Evolutionary conservation across 2,888 invertebrate genomes (phyloP).

Genomic region (Oscheius sp.): DNA sequence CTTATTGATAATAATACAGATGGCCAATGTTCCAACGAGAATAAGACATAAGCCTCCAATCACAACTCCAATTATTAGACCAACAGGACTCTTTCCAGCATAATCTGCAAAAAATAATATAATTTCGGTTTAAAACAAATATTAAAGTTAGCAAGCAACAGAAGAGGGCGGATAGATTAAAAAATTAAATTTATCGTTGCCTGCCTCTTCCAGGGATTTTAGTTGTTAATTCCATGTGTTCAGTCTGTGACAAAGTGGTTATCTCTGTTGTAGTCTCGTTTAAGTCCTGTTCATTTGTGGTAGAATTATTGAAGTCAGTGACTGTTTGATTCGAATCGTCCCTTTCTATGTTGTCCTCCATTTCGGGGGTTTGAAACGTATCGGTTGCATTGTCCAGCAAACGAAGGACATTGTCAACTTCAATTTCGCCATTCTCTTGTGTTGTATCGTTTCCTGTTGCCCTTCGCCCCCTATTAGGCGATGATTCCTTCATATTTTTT

Average conservation of each 20-base stretch:
- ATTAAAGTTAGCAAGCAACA: background rate
- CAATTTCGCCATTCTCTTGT: too few species aligned
- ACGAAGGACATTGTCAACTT: too few species aligned
- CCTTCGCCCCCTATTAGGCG: background rate
- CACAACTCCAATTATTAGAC: slow-evolving; percentile 43
- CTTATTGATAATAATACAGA: slow-evolving; percentile 29
- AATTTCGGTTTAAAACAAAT: too few species aligned
- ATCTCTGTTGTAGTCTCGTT: too few species aligned
- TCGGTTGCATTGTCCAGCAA: too few species aligned
- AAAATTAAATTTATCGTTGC: background rate
- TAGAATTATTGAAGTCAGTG: too few species aligned
- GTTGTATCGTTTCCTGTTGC: background rate
- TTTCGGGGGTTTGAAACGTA: too few species aligned
- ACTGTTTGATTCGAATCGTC: too few species aligned
- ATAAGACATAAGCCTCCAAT: slow-evolving; percentile 32
- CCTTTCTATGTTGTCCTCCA: too few species aligned
- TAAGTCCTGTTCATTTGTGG: too few species aligned
- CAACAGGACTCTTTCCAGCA: slow-evolving; percentile 28
- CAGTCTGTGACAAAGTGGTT: too few species aligned
- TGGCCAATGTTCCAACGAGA: slow-evolving; percentile 17
- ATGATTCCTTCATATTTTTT: background rate
- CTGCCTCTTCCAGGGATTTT: background rate
- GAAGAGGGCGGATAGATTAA: background rate
- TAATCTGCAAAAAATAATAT: slow-evolving; percentile 19
- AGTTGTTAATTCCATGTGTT: background rate